Evolutionary conservation across 2,888 invertebrate genomes (phyloP).

Genomic region (Drosophila rubida): DNA sequence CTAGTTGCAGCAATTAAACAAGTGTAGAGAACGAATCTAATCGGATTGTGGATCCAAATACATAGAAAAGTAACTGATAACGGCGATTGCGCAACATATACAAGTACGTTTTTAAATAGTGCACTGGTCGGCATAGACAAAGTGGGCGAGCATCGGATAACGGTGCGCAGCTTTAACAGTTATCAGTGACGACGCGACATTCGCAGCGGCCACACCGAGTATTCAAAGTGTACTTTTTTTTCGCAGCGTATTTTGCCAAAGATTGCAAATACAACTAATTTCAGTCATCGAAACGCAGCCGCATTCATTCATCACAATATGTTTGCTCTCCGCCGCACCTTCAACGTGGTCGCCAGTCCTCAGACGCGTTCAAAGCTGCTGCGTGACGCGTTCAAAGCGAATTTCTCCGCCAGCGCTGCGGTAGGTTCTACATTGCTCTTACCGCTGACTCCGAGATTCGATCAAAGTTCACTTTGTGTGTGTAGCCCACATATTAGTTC

Average conservation of each 20-base stretch:
- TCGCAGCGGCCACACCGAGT: conserved; percentile 20
- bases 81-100: conserved; percentile 67
- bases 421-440: conserved; percentile 47
- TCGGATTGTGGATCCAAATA: conserved; percentile 29
- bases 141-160: conserved; percentile 34
- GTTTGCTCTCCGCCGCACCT: conserved; percentile 63
- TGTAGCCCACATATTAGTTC: no score
- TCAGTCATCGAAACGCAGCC: neutral
- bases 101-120: conserved; percentile 37
- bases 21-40: conserved; percentile 35
- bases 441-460: conserved; percentile 4
- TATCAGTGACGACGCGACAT: conserved; percentile 56
- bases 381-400: conserved; percentile 51
- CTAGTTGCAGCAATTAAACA: conserved; percentile 2
- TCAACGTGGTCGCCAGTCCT: conserved; percentile 36
- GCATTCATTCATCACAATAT: conserved; percentile 54
- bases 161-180: conserved; percentile 46
- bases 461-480: conserved; percentile 67
- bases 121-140: conserved; percentile 20
- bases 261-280: conserved; percentile 2
- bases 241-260: neutral
- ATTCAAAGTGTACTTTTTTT: conserved; percentile 16
- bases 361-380: conserved; percentile 27
- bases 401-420: conserved; percentile 61
- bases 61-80: conserved; percentile 50